Evolutionary conservation across 2,113 vertebrate species (phyloP), one percentile per base, ranked within the genome.

Genomic region (Caretta caretta): DNA sequence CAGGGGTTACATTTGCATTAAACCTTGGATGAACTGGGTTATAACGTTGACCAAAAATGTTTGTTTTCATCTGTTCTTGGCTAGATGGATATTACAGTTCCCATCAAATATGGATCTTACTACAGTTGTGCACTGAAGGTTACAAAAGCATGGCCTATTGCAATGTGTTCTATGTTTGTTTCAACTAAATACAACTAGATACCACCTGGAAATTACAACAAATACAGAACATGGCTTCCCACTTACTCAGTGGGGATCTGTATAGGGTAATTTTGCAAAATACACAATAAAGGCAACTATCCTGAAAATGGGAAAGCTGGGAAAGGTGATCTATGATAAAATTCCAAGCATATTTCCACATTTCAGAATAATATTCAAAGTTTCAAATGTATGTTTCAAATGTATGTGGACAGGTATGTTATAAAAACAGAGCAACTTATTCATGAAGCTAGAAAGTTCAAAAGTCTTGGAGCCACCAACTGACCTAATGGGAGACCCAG

Each of bases 151-250:
- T 31, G 35, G 4, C 24, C 48, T n/a, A 16, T 17, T 88, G 50
- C 91, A 84, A 35, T 35, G 1, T 5, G 29, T 20, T 65, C 14
- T 54, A 8, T 1, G 0, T 46, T 12, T 86, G 8, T 17, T 78
- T 6, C 10, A 5, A 6, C 29, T 80, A 10, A 5, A 5, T 92
- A 82, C 62, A 72, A 76, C 10, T 48, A 10, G 0, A 80, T 29
- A 78, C 12, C 31, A 57, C 8, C 20, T 13, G 62, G 78, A 85
- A 87, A 29, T 38, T 65, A 57, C 57, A 59, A 59, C 10, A 4
- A 59, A 27, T 20, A 10, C 5, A 5, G 86, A 81, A 2, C 0
- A 0, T 5, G 1, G 35, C 53, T 80, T 62, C 1, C 10, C 8
- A 19, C 5, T 29, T 80, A 76, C 69, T 90, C 35, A 25, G 46